A percentile compares a stretch with the other conserved stretches of the same genome.
Conservation (phyloP, 2,888 invertebrate species). For the Saturnia japonica region DNA sequence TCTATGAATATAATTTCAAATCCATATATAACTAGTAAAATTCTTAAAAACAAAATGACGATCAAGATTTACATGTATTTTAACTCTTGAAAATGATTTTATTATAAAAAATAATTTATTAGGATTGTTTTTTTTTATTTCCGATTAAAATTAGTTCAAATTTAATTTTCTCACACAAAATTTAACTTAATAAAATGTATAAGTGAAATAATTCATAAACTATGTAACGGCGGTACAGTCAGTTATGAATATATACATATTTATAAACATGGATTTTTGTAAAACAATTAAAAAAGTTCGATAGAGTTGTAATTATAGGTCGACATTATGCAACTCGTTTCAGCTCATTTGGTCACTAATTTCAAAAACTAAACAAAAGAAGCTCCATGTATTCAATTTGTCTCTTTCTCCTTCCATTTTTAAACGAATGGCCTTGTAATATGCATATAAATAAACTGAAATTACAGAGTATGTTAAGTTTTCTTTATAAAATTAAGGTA, state of each 20-base stretch:
- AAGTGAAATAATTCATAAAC: background rate
- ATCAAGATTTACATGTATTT: background rate
- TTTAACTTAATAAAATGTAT: background rate
- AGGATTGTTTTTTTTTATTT: too few species aligned
- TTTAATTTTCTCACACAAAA: background rate
- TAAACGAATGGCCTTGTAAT: background rate
- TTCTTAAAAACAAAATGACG: background rate
- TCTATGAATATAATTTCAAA: constrained; percentile 4
- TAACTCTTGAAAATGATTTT: background rate
- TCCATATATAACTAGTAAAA: background rate
- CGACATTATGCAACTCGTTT: background rate
- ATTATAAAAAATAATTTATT: background rate
- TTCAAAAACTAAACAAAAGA: background rate
- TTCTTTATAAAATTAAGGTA: background rate
- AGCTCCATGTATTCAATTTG: background rate
- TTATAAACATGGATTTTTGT: too few species aligned
- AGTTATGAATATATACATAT: too few species aligned
- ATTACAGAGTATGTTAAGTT: background rate
- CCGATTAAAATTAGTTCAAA: too few species aligned
- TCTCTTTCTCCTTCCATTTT: background rate
- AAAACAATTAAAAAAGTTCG: too few species aligned
- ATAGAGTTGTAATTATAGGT: background rate
- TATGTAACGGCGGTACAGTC: too few species aligned
- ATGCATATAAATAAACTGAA: background rate
- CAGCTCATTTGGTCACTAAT: background rate